A percentile compares a stretch with the other conserved stretches of the same genome.
Evolutionary conservation across 2,888 invertebrate species (phyloP).

Genomic region (Cosmorhoe ocellata): DNA sequence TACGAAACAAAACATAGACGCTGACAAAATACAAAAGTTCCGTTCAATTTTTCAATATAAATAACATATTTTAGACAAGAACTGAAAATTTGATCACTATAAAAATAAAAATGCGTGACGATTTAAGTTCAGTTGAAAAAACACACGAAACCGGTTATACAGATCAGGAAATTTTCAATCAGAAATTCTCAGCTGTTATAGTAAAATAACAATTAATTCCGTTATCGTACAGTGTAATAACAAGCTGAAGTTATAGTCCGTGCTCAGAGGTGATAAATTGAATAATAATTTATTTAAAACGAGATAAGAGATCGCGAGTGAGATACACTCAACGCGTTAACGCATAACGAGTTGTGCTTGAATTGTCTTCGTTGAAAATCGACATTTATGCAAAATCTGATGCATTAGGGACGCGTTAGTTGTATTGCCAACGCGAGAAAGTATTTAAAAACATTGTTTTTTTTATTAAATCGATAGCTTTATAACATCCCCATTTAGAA

Average conservation of each 20-base stretch:
- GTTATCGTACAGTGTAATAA: conserved; percentile 73
- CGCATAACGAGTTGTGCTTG: conserved; percentile 19
- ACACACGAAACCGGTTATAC: conserved; percentile 2
- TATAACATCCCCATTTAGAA: too few species aligned
- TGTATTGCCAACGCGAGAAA: too few species aligned
- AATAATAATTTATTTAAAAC: conserved; percentile 76
- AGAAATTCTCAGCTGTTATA: conserved; percentile 31
- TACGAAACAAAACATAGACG: too few species aligned
- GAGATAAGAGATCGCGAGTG: conserved; percentile 66
- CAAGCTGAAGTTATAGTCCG: conserved; percentile 74
- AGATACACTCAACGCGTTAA: conserved; percentile 64
- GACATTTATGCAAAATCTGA: conserved; percentile 5
- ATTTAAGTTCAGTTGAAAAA: too few species aligned
- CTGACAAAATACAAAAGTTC: too few species aligned
- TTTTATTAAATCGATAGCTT: too few species aligned
- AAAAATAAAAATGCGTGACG: too few species aligned
- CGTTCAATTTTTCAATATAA: too few species aligned
- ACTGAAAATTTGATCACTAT: too few species aligned
- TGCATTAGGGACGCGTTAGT: too few species aligned
- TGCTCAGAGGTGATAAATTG: conserved; percentile 71
- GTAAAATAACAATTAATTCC: conserved; percentile 59
- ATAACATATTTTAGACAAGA: too few species aligned
- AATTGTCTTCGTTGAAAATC: conserved; percentile 18
- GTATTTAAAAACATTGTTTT: too few species aligned
- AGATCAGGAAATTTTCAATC: conserved; percentile 16